These are phyloP conservation scores for Limnephilus auricula DNA, from an alignment of 2,888 invertebrate species.

Conservation along the genomic window DNA sequence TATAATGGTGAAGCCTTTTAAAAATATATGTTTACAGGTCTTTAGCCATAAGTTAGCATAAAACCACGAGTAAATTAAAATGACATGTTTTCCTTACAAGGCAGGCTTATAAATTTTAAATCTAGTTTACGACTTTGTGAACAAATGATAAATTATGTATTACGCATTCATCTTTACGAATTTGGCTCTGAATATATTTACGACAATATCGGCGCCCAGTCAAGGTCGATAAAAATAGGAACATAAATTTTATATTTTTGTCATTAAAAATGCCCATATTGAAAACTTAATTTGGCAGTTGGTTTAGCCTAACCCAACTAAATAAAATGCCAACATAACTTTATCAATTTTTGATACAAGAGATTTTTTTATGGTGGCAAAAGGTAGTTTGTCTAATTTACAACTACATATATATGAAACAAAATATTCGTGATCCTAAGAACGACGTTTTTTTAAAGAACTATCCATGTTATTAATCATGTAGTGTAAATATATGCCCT, in stretches of 20 bases:
- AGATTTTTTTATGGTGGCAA: neutral
- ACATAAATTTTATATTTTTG: neutral
- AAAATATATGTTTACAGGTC: neutral
- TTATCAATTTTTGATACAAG: neutral
- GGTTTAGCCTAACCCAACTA: neutral
- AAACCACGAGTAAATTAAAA: constrained; percentile 2
- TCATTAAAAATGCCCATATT: neutral
- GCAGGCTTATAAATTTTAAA: constrained; percentile 19
- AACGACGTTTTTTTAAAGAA: too few species aligned
- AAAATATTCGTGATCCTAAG: too few species aligned
- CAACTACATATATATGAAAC: too few species aligned
- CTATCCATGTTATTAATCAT: too few species aligned
- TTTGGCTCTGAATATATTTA: neutral
- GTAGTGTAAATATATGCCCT: neutral
- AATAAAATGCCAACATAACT: neutral
- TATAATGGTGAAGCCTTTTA: neutral
- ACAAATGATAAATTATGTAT: constrained; percentile 37
- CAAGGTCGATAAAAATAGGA: neutral
- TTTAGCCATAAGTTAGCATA: neutral
- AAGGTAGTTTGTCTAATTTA: too few species aligned
- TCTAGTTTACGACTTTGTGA: constrained; percentile 52
- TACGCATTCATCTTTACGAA: neutral
- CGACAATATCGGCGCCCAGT: neutral
- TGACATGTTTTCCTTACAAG: neutral
- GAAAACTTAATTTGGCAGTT: neutral